These are phyloP conservation scores for Protonemura montana DNA, from an alignment of 2,888 invertebrate genomes.

Conservation along the genomic window DNA sequence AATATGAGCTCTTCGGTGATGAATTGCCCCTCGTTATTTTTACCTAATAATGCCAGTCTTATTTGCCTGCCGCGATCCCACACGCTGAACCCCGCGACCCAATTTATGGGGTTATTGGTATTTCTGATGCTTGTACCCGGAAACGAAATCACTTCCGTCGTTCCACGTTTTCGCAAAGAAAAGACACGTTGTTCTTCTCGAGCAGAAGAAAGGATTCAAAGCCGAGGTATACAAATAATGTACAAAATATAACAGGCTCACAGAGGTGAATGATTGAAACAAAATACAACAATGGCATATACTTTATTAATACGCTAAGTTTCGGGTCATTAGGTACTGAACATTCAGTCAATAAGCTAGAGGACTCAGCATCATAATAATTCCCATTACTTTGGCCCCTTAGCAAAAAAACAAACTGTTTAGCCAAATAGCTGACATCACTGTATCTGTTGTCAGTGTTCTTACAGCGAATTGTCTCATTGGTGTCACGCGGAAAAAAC, in stretches of 20 bases:
- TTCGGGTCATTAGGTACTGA: no score
- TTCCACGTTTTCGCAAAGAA: background rate
- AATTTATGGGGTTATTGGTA: slow-evolving; percentile 7
- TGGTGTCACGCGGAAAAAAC: background rate
- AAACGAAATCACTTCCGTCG: background rate
- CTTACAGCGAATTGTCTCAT: background rate
- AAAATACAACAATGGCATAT: no score
- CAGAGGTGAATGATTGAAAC: no score
- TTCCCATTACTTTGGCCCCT: background rate
- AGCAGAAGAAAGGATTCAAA: background rate
- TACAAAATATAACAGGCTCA: no score
- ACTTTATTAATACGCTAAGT: no score
- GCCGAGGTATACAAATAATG: no score
- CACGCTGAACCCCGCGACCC: background rate
- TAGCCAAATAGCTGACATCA: no score
- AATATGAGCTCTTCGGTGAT: no score
- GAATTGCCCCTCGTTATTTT: background rate
- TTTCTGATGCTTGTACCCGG: background rate
- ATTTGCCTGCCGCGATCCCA: background rate
- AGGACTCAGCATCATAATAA: background rate
- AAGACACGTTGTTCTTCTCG: background rate
- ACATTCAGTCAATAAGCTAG: no score
- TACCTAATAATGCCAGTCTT: background rate
- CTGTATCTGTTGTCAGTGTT: background rate
- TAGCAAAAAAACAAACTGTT: background rate